Percentiles rank a stretch among this genome's conserved stretches.
Evolutionary conservation across 2,888 invertebrate species (phyloP).

Genomic region (Dinocampus coccinellae): DNA sequence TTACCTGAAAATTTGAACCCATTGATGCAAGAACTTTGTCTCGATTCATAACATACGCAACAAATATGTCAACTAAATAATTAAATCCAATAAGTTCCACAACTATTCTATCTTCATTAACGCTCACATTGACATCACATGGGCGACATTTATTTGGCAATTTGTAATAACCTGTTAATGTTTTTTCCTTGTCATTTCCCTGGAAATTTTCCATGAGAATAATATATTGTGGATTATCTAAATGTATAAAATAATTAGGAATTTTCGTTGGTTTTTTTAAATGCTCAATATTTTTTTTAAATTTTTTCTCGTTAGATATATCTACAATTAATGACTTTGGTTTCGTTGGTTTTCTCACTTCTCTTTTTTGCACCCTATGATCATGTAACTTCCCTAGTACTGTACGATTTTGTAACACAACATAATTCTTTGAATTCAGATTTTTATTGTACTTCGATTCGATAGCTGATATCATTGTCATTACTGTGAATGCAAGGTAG

Average conservation of each 20-base stretch:
- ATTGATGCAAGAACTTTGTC: conserved; percentile 71
- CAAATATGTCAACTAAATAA: conserved; percentile 78
- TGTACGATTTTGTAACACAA: conserved; percentile 80
- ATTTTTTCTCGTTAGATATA: conserved; percentile 57
- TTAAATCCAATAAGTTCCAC: conserved; percentile 75
- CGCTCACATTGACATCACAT: conserved; percentile 76
- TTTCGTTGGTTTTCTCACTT: conserved; percentile 71
- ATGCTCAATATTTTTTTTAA: background rate
- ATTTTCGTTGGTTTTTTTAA: background rate
- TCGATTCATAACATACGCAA: conserved; percentile 77
- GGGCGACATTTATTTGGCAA: conserved; percentile 70
- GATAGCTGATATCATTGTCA: conserved; percentile 83
- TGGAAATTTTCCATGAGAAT: conserved; percentile 70
- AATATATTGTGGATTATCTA: conserved; percentile 48
- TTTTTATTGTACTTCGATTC: conserved; percentile 83
- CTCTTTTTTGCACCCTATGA: conserved; percentile 81
- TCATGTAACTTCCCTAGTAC: conserved; percentile 80
- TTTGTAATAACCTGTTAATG: conserved; percentile 75
- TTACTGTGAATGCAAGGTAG: conserved; percentile 85
- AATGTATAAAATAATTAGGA: conserved; percentile 3
- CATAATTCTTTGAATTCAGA: conserved; percentile 76
- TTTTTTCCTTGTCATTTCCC: conserved; percentile 69
- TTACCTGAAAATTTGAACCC: conserved; percentile 72
- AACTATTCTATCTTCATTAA: conserved; percentile 83
- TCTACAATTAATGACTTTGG: conserved; percentile 75